Percentiles rank a stretch among this genome's conserved stretches.
phyloP scores from a whole-genome alignment of 2,113 vertebrate genomes.

The Platichthys flesus region DNA sequence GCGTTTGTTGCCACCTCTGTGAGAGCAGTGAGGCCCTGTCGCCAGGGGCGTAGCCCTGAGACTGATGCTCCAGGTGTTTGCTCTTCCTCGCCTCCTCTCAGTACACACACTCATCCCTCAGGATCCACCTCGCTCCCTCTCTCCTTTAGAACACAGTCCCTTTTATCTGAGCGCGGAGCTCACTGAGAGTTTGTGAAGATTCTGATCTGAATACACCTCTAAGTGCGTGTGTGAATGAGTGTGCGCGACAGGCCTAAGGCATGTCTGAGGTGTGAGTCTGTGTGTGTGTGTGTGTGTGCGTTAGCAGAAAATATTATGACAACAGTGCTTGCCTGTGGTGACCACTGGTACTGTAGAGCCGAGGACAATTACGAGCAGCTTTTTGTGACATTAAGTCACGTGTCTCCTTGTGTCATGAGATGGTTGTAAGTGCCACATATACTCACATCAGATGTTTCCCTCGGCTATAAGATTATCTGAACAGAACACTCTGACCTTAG shows the following conservation, averaged over 20 bases:
- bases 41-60: constrained; percentile 83
- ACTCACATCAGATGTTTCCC: constrained; percentile 49
- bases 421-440: constrained; percentile 39
- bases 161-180: constrained; percentile 80
- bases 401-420: constrained; percentile 27
- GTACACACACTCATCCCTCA: constrained; percentile 73
- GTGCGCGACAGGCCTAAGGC: constrained; percentile 43
- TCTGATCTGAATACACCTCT: constrained; percentile 75
- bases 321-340: constrained; percentile 82
- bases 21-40: constrained; percentile 75
- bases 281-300: constrained; percentile 1
- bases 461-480: constrained; percentile 52
- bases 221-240: constrained; percentile 48
- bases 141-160: constrained; percentile 72
- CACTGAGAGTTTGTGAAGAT: constrained; percentile 74
- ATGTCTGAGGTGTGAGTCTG: constrained; percentile 49
- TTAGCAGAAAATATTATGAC: constrained; percentile 54
- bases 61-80: constrained; percentile 82
- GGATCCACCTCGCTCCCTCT: constrained; percentile 70
- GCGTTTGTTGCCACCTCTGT: constrained; percentile 76
- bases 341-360: constrained; percentile 61
- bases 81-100: constrained; percentile 77
- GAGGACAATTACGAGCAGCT: constrained; percentile 15
- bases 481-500: constrained; percentile 59
- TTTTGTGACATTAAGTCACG: constrained; percentile 40